Evolutionary conservation across 1,140 invertebrate species (phyloP).

Genomic region (Myzus persicae): DNA sequence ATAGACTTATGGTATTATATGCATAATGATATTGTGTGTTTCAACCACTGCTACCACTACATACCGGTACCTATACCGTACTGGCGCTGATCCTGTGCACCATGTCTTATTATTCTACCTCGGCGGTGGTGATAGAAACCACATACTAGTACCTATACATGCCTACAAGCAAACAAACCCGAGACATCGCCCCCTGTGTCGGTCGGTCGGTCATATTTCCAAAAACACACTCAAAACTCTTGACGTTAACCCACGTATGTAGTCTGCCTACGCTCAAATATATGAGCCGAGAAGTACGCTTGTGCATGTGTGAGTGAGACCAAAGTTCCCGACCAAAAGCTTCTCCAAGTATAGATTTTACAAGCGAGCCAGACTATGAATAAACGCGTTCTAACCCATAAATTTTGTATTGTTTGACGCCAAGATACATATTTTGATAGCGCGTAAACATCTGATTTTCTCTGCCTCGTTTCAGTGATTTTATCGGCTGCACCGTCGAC

Average conservation of each 20-base stretch:
- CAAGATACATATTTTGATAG: conserved; percentile 39
- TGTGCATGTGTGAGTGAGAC: neutral
- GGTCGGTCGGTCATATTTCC: neutral
- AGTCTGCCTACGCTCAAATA: neutral
- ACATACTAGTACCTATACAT: neutral
- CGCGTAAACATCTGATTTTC: conserved; percentile 39
- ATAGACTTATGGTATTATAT: neutral
- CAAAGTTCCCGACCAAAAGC: neutral
- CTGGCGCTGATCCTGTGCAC: neutral
- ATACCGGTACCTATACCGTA: neutral
- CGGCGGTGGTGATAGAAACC: neutral
- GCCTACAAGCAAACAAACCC: neutral
- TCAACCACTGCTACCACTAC: neutral
- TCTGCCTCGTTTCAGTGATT: conserved; percentile 18
- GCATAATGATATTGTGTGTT: neutral
- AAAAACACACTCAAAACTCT: neutral
- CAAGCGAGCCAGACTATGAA: neutral
- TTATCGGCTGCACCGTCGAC: conserved; percentile 22
- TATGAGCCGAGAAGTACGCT: neutral
- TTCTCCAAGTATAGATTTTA: neutral
- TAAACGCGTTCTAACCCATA: neutral
- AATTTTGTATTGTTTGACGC: conserved; percentile 32
- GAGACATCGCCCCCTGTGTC: neutral
- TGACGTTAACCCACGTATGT: neutral
- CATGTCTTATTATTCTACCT: neutral